Conservation (phyloP, 2,113 vertebrate genomes). For the Pelodiscus sinensis region DNA sequence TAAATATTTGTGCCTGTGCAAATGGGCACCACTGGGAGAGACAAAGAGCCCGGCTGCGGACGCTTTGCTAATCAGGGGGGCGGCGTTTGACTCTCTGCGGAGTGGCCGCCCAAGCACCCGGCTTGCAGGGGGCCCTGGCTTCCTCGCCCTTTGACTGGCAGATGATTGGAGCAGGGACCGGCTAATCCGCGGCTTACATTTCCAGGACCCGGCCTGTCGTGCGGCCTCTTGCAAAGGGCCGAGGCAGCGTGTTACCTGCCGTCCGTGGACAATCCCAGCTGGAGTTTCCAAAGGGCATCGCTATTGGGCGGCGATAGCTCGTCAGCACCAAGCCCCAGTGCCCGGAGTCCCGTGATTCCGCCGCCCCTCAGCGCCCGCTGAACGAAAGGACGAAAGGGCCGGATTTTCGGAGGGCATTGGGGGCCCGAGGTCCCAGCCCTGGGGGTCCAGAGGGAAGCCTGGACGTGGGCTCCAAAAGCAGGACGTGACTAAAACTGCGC, state of each 20-base stretch:
- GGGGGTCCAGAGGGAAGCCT: not conserved
- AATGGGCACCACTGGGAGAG: too few relatives aligned
- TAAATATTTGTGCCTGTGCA: too few relatives aligned
- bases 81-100: too few relatives aligned
- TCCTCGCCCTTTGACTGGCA: not conserved
- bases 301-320: not conserved
- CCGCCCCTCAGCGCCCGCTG: not conserved
- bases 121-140: not conserved
- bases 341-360: not conserved
- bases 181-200: not conserved
- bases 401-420: not conserved
- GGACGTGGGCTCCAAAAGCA: not conserved
- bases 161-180: not conserved
- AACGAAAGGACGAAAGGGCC: not conserved
- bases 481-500: not conserved
- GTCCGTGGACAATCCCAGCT: not conserved
- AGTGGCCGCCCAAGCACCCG: too few relatives aligned
- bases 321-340: not conserved
- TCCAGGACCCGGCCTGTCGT: not conserved
- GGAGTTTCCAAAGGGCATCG: not conserved
- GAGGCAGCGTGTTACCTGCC: not conserved
- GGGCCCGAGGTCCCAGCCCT: not conserved
- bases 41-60: too few relatives aligned
- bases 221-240: not conserved
- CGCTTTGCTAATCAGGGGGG: too few relatives aligned